Evolutionary conservation across 2,888 invertebrate genomes (phyloP).

Genomic region (Ecdyonurus torrentis): DNA sequence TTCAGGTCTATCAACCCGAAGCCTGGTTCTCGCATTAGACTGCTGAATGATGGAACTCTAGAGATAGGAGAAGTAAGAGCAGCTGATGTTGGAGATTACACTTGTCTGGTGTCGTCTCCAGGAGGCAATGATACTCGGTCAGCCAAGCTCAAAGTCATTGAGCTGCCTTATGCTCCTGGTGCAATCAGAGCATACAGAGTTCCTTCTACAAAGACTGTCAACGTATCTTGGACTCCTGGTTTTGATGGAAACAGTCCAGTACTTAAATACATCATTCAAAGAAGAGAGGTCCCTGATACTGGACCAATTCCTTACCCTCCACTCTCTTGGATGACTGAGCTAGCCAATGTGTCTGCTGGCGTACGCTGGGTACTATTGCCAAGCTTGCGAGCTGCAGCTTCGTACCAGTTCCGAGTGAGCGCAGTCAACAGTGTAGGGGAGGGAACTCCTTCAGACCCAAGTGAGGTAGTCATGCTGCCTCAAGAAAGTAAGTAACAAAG

Average conservation of each 20-base stretch:
- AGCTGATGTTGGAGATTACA: slow-evolving; percentile 86
- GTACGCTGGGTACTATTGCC: slow-evolving; percentile 65
- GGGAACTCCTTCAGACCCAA: slow-evolving; percentile 78
- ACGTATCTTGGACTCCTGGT: slow-evolving; percentile 87
- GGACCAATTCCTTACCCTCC: slow-evolving; percentile 73
- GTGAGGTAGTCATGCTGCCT: slow-evolving; percentile 77
- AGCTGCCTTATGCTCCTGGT: slow-evolving; percentile 85
- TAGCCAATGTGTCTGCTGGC: slow-evolving; percentile 68
- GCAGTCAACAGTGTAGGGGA: slow-evolving; percentile 94
- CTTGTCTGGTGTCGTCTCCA: slow-evolving; percentile 74
- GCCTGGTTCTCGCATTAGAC: slow-evolving; percentile 38
- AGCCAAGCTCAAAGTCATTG: slow-evolving; percentile 75
- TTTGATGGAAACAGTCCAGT: slow-evolving; percentile 97
- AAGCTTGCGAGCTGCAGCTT: slow-evolving; percentile 82
- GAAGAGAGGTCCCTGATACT: slow-evolving; percentile 75
- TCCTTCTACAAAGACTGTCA: slow-evolving; percentile 46
- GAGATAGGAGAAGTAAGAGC: slow-evolving; percentile 78
- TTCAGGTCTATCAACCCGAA: slow-evolving; percentile 38
- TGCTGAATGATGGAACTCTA: slow-evolving; percentile 61
- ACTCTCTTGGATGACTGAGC: slow-evolving; percentile 75
- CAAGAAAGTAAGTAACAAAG: slow-evolving; percentile 72
- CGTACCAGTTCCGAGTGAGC: slow-evolving; percentile 93
- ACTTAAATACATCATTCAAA: slow-evolving; percentile 80
- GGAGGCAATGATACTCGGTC: slow-evolving; percentile 86
- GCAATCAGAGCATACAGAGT: slow-evolving; percentile 53